Conservation (phyloP, 2,888 invertebrate genomes). For the Octonoba sinensis region DNA sequence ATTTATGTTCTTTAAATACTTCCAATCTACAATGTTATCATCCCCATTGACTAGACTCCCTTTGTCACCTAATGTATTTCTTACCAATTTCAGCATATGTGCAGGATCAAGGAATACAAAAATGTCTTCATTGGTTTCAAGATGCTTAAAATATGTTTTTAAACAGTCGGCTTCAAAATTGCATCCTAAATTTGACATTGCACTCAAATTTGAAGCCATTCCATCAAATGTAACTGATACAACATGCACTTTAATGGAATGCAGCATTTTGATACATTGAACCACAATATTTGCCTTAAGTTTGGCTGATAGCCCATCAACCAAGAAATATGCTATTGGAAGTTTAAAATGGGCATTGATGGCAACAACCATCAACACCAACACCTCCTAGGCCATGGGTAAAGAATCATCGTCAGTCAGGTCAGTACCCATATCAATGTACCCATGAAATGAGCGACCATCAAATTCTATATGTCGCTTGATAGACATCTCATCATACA, state of each 20-base stretch:
- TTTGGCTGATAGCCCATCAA: too few relatives aligned
- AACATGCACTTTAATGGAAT: background rate
- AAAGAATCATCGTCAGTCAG: too few relatives aligned
- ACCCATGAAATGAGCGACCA: too few relatives aligned
- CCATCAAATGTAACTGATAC: constrained; percentile 33
- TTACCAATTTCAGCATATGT: constrained; percentile 28
- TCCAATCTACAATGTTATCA: too few relatives aligned
- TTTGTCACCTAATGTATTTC: constrained; percentile 18
- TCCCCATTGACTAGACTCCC: background rate
- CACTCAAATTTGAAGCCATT: constrained; percentile 5
- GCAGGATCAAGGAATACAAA: constrained; percentile 7
- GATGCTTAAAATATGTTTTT: constrained; percentile 14
- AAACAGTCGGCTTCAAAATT: background rate
- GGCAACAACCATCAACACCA: background rate
- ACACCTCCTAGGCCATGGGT: too few relatives aligned
- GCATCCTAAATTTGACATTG: constrained; percentile 24
- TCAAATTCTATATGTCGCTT: too few relatives aligned
- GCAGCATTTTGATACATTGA: constrained; percentile 1
- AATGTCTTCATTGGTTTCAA: constrained; percentile 7
- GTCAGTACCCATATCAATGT: too few relatives aligned
- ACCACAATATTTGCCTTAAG: too few relatives aligned
- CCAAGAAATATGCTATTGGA: background rate
- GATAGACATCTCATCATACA: too few relatives aligned
- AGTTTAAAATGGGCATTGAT: background rate
- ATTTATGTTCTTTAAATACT: too few relatives aligned